Evolutionary conservation across 2,797 vertebrate genomes (phyloP).

Genomic region (Syngnathus acus): DNA sequence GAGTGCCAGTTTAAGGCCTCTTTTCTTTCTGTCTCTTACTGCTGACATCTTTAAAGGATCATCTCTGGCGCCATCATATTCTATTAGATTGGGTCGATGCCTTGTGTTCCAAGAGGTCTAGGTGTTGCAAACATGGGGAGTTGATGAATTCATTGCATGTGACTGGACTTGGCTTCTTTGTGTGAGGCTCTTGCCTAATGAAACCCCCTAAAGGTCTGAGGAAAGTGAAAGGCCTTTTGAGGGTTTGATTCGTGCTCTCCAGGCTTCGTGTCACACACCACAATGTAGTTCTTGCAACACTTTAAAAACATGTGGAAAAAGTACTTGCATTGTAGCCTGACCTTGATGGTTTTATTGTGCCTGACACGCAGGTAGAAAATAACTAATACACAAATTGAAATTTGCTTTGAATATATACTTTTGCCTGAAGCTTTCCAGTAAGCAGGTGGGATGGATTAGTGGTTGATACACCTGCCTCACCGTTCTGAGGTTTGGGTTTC

Average conservation of each 20-base stretch:
- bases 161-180: slow-evolving; percentile 61
- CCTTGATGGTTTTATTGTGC: background rate
- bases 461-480: background rate
- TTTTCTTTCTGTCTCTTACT: slow-evolving; percentile 65
- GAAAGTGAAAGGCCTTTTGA: slow-evolving; percentile 61
- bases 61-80: slow-evolving; percentile 58
- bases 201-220: slow-evolving; percentile 49
- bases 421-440: too few relatives aligned
- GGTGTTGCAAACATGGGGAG: slow-evolving; percentile 66
- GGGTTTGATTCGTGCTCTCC: slow-evolving; percentile 16
- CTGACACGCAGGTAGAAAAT: too few relatives aligned
- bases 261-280: slow-evolving; percentile 16
- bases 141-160: slow-evolving; percentile 73
- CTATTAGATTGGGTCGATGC: slow-evolving; percentile 61
- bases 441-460: background rate
- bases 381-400: too few relatives aligned
- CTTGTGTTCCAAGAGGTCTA: slow-evolving; percentile 59
- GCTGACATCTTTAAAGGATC: slow-evolving; percentile 67
- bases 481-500: background rate
- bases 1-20: slow-evolving; percentile 71
- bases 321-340: background rate
- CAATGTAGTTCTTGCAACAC: background rate
- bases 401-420: too few relatives aligned
- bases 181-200: slow-evolving; percentile 51
- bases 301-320: background rate